These are phyloP conservation scores for Eupithecia centaureata DNA, from an alignment of 2,888 invertebrate species.

Conservation along the genomic window DNA sequence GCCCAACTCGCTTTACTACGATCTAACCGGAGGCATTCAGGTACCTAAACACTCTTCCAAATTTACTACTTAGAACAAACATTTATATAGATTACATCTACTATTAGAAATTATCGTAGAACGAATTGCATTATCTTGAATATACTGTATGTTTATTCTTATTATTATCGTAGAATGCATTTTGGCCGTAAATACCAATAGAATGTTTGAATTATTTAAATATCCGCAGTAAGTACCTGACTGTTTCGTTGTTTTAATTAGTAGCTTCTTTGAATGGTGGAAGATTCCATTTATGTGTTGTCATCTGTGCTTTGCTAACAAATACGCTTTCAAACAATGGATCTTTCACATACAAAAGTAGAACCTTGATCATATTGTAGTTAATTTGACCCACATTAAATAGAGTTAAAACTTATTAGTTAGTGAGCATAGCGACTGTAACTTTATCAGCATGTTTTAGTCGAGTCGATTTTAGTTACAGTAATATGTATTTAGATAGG, in stretches of 20 bases:
- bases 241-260: slow-evolving; percentile 40
- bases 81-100: slow-evolving; percentile 36
- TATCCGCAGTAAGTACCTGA: slow-evolving; percentile 47
- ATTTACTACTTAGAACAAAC: slow-evolving; percentile 44
- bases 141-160: slow-evolving; percentile 36
- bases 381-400: slow-evolving; percentile 11
- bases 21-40: slow-evolving; percentile 83
- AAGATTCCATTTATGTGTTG: slow-evolving; percentile 43
- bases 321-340: slow-evolving; percentile 40
- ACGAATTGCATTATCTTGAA: slow-evolving; percentile 28
- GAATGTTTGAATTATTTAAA: slow-evolving; percentile 14
- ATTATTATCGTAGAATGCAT: slow-evolving; percentile 49
- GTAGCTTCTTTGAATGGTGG: slow-evolving; percentile 35
- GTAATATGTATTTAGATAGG: background rate
- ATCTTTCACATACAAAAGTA: slow-evolving; percentile 41
- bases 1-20: slow-evolving; percentile 83
- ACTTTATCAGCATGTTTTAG: slow-evolving; percentile 34
- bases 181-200: slow-evolving; percentile 37
- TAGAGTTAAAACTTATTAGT: slow-evolving; percentile 13
- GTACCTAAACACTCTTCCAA: slow-evolving; percentile 65
- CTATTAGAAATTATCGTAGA: slow-evolving; percentile 42
- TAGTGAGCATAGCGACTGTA: slow-evolving; percentile 40
- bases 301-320: slow-evolving; percentile 42
- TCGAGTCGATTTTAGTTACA: background rate
- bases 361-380: slow-evolving; percentile 28